Evolutionary conservation across 2,797 vertebrate species (phyloP), one percentile per base, ranked within the genome.

Genomic region (Dicrostonyx torquatus): DNA sequence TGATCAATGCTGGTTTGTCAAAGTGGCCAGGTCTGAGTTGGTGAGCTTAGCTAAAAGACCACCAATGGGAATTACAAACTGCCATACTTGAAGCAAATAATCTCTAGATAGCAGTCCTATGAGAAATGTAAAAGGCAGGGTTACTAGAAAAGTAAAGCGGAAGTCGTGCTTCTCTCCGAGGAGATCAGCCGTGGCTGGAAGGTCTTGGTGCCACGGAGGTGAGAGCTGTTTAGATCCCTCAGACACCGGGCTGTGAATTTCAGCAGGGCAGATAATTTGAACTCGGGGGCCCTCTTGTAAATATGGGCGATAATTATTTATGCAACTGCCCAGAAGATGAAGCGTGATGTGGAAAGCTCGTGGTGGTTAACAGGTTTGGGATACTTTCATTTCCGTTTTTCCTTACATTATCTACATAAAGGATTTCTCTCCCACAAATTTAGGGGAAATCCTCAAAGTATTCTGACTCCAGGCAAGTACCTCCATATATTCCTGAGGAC

Each of bases 1-100:
- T 91, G 48, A 91, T 85, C 72, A 66, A 53, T 80, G 84, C 20
- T 75, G 73, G 58, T 89, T 93, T 95, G 88, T 95, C n/a, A 84
- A 14, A 79, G n/a, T 87, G 79, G 45, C 72, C n/a, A 70, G 29
- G 60, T 68, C 78, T 80, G 73, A 40, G 37, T 93, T 40, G 48
- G n/a, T 89, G 73, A 80, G 26, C 43, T n/a, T 94, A 80, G 60
- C 53, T 91, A 88, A 84, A 78, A 43, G 58, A 68, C 12, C 26
- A 53, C 8, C 45, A 89, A 64, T 5, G n/a, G 26, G 75, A 34
- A 76, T 91, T 80, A 64, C 29, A 7, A 77, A 9, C 79, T 62
- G 43, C 22, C 66, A 20, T 75, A 40, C 88, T 85, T 92, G 85
- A 91, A 53, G 34, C 34, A 89, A 82, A 70, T 72, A 80, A n/a